Evolutionary conservation across 2,797 vertebrate species (phyloP).

Genomic region (Sebastes kiyomatsui): DNA sequence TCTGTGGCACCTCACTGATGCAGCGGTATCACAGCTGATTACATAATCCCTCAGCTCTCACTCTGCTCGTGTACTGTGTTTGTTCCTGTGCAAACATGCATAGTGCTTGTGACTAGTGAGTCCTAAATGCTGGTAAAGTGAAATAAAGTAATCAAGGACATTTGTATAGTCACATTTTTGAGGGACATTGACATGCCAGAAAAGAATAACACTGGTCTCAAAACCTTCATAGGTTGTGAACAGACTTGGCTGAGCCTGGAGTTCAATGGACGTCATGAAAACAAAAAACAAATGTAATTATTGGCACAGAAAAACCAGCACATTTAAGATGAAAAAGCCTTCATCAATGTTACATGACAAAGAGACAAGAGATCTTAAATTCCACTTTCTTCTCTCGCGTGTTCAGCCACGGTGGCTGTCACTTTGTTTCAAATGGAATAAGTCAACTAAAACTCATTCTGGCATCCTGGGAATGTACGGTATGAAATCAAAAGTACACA

Average conservation of each 20-base stretch:
- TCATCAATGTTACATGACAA: conserved; percentile 40
- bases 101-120: not conserved
- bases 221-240: not conserved
- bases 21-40: conserved; percentile 58
- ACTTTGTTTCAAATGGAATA: conserved; percentile 12
- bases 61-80: conserved; percentile 2
- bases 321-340: not conserved
- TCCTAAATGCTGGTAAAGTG: not conserved
- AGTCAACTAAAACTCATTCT: not conserved
- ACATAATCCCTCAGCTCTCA: conserved; percentile 59
- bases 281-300: not conserved
- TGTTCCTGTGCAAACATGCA: conserved; percentile 7
- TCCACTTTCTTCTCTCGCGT: not conserved
- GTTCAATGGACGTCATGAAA: not conserved
- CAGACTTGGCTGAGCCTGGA: not conserved
- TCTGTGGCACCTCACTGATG: conserved; percentile 55
- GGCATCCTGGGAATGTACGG: not conserved
- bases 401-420: conserved; percentile 3
- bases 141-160: not conserved
- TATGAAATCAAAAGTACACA: not conserved
- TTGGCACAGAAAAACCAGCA: not conserved
- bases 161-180: not conserved
- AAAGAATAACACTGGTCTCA: not conserved
- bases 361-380: not conserved
- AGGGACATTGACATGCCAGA: not conserved